These are phyloP conservation scores for Scelioninae gen. 1 DNA, from an alignment of 2,888 invertebrate species.

Conservation along the genomic window DNA sequence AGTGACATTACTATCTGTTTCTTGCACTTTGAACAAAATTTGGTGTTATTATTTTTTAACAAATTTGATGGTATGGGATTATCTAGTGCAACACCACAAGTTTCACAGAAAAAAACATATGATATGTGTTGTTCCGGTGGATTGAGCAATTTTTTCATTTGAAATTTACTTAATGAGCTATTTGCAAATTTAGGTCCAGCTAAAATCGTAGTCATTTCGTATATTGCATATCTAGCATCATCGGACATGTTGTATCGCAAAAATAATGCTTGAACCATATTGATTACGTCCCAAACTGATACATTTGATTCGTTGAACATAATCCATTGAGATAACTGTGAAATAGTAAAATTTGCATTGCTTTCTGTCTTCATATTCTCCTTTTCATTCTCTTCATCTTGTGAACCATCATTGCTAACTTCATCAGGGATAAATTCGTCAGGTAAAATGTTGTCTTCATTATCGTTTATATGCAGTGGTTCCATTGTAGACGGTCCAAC, in stretches of 20 bases:
- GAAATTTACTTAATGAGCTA: slow-evolving; percentile 6
- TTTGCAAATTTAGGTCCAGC: neutral
- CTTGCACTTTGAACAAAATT: slow-evolving; percentile 4
- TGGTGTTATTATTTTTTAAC: neutral
- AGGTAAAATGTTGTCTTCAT: no score
- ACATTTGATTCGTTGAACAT: slow-evolving; percentile 4
- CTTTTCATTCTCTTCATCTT: neutral
- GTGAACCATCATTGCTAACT: no score
- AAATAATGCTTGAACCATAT: slow-evolving; percentile 24
- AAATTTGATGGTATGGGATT: neutral
- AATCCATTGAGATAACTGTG: slow-evolving; percentile 14
- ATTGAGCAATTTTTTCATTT: neutral
- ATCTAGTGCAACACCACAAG: neutral
- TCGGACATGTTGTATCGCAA: neutral
- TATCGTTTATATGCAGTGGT: no score
- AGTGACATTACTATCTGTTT: neutral
- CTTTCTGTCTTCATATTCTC: neutral
- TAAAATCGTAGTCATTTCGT: neutral
- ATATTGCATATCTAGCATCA: slow-evolving; percentile 11
- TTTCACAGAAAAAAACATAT: slow-evolving; percentile 6
- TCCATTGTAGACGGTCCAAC: no score
- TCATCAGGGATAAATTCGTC: no score
- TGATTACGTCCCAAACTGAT: slow-evolving; percentile 17
- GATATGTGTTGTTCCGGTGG: slow-evolving; percentile 7
- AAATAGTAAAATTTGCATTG: neutral